Evolutionary conservation across 2,888 invertebrate genomes (phyloP).

Genomic region (Odontocerum albicorne): DNA sequence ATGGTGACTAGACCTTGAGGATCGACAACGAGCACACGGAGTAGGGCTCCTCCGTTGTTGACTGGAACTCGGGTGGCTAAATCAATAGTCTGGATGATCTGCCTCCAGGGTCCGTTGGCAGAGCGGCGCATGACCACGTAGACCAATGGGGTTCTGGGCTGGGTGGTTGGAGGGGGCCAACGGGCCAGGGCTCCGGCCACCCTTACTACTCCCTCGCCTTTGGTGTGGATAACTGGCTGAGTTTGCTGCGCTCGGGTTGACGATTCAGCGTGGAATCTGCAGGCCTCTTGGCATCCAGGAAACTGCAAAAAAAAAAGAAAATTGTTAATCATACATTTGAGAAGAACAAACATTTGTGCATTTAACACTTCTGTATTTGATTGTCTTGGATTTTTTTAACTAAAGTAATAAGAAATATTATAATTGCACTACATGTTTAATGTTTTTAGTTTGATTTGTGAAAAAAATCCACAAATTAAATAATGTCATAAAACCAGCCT

Average conservation of each 20-base stretch:
- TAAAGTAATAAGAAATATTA: too few relatives aligned
- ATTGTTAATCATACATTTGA: too few relatives aligned
- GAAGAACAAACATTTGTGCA: too few relatives aligned
- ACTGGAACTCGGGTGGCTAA: slow-evolving; percentile 64
- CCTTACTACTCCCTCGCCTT: slow-evolving; percentile 68
- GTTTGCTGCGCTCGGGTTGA: slow-evolving; percentile 61
- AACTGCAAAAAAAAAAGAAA: slow-evolving; percentile 57
- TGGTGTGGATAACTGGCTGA: slow-evolving; percentile 70
- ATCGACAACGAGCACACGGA: slow-evolving; percentile 70
- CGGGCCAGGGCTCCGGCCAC: slow-evolving; percentile 64
- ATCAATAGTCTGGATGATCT: slow-evolving; percentile 67
- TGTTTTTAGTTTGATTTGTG: too few relatives aligned
- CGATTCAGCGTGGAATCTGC: slow-evolving; percentile 68
- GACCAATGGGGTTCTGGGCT: slow-evolving; percentile 62
- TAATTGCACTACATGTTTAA: too few relatives aligned
- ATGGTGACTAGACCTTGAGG: slow-evolving; percentile 71
- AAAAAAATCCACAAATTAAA: too few relatives aligned
- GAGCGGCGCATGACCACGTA: slow-evolving; percentile 72
- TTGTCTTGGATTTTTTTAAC: too few relatives aligned
- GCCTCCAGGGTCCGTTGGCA: slow-evolving; percentile 64
- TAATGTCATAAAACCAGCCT: too few relatives aligned
- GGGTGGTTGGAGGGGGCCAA: slow-evolving; percentile 65
- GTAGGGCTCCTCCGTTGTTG: slow-evolving; percentile 64
- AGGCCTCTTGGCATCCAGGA: slow-evolving; percentile 72
- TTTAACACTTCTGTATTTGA: too few relatives aligned